These are phyloP conservation scores for Andrena hattorfiana DNA, from an alignment of 2,888 invertebrate species.

Conservation along the genomic window DNA sequence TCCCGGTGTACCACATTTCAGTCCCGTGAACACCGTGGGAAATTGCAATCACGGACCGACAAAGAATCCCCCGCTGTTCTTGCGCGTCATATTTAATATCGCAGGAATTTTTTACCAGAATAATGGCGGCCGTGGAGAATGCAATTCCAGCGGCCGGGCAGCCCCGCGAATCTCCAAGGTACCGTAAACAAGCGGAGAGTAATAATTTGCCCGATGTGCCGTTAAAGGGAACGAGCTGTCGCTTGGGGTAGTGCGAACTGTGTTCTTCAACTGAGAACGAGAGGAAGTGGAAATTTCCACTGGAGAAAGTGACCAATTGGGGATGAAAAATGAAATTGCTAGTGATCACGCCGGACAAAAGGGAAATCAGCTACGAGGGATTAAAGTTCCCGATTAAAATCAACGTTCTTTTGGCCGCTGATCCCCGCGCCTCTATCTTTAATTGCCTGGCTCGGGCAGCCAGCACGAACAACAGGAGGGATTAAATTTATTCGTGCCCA, in stretches of 20 bases:
- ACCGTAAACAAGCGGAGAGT: constrained; percentile 28
- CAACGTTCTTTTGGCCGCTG: constrained; percentile 31
- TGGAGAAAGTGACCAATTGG: neutral
- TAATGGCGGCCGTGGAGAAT: neutral
- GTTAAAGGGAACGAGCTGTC: constrained; percentile 34
- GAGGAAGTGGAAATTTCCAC: neutral
- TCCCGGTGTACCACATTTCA: neutral
- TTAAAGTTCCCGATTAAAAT: neutral
- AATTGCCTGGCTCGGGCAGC: constrained; percentile 36
- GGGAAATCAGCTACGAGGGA: neutral
- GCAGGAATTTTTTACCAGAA: constrained; percentile 24
- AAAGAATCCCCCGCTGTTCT: neutral
- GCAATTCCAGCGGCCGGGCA: neutral
- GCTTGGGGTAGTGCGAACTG: constrained; percentile 60
- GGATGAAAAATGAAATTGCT: too few relatives aligned
- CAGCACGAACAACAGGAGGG: neutral
- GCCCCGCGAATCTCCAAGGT: constrained; percentile 7
- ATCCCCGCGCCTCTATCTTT: constrained; percentile 33
- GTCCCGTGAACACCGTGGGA: neutral
- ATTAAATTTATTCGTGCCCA: constrained; percentile 43
- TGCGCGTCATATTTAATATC: constrained; percentile 17
- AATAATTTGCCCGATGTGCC: constrained; percentile 25
- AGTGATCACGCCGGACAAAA: neutral
- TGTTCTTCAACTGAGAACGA: neutral
- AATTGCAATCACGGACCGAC: constrained; percentile 31